Base-by-base conservation (phyloP, 2,797 vertebrate genomes). In the Helostoma temminkii region DNA sequence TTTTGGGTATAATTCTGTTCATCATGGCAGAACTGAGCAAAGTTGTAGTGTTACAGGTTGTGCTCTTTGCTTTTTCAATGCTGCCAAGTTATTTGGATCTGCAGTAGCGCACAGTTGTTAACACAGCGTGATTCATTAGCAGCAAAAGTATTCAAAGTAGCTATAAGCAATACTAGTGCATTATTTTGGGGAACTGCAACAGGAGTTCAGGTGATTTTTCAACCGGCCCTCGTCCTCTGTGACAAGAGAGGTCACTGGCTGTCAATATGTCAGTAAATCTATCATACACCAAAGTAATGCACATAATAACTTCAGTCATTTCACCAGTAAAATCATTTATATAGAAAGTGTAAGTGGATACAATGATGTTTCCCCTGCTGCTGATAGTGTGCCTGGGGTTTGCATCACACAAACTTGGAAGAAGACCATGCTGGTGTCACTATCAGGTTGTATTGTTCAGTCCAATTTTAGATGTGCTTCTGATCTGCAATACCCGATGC, bases 381-480 rank as follows among this genome's bases (percentile, higher is more conserved):
- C 62, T 67, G 56, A 56, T 75, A 32, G 5, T 24, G 15, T 19
- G 37, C 6, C 19, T 32, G 25, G 14, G 8, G 37, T 71, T 45
- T 60, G 53, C 54, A 59, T 70, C 50, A 50, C 15, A 5, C 39
- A 56, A 34, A 65, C 56, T 41, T 64, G 61, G 74, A 79, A 55
- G 65, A 76, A 53, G 64, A 67, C 46, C 71, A 21, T 1, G 9
- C 43, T 55, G 34, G 58, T 74, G 45, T 80, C 73, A 49, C 69
- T 78, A 76, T 86, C 77, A 46, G 70, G 58, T 55, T 79, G 72
- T 86, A 91, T 90, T 91, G 88, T 91, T 85, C 53, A 67, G 68
- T 89, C 86, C 89, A 84, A 81, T 89, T 91, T 87, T 92, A 91
- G 91, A 91, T 76, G 60, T 60, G 70, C 50, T 61, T 72, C 77